Evolutionary conservation across 2,113 vertebrate genomes (phyloP).

Genomic region (Urocynchramus pylzowi): DNA sequence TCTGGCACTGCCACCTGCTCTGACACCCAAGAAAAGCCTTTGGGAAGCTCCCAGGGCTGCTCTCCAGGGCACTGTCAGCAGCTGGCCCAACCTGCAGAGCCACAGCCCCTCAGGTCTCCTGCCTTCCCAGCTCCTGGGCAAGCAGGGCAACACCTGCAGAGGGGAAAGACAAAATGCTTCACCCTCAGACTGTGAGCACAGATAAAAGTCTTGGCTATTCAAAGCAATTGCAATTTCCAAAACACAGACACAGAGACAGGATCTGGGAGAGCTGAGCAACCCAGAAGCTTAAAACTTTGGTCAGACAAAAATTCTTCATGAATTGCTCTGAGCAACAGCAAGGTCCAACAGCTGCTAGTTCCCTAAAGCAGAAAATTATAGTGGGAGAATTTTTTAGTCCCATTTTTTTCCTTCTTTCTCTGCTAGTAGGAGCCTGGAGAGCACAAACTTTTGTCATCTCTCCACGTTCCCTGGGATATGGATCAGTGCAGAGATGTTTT

Average conservation of each 20-base stretch:
- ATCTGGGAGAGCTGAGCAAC: not conserved
- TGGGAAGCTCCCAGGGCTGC: not conserved
- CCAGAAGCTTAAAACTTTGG: not conserved
- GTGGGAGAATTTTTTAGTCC: not conserved
- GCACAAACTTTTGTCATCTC: not conserved
- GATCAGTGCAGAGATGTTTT: not conserved
- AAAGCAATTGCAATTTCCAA: not conserved
- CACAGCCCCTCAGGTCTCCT: not conserved
- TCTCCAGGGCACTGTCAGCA: not conserved
- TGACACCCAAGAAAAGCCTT: not conserved
- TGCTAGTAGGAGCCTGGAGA: not conserved
- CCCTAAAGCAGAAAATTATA: not conserved
- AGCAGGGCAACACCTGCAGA: not conserved
- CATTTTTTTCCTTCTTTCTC: not conserved
- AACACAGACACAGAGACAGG: not conserved
- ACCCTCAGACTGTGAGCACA: fast-evolving
- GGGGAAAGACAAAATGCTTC: not conserved
- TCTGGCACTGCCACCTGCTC: not conserved
- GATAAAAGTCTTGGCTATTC: not conserved
- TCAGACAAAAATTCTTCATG: not conserved
- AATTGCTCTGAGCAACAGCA: not conserved
- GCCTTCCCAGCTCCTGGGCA: not conserved
- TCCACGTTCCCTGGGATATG: fast-evolving
- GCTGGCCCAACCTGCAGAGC: not conserved
- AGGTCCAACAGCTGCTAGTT: not conserved